Evolutionary conservation across 2,797 vertebrate genomes (phyloP).

Genomic region (Hylomyscus alleni): DNA sequence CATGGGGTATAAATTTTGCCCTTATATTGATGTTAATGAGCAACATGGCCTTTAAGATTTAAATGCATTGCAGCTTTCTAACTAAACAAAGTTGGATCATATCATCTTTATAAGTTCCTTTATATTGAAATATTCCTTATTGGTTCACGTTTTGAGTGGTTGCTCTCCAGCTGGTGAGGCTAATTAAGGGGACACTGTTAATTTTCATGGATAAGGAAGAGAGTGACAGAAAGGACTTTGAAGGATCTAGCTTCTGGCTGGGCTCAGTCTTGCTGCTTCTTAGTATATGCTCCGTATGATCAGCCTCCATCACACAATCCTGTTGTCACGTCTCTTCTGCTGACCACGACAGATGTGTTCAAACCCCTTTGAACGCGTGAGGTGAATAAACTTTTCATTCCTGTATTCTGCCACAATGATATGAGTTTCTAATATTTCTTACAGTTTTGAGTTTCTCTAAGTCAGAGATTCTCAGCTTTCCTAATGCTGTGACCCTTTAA

Average conservation of each 20-base stretch:
- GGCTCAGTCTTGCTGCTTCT: not conserved
- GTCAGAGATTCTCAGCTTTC: not conserved
- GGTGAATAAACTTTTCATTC: too few species aligned
- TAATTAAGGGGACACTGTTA: not conserved
- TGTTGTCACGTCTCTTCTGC: too few species aligned
- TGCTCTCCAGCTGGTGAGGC: not conserved
- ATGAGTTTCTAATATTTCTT: not conserved
- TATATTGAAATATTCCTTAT: not conserved
- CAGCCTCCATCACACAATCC: not conserved
- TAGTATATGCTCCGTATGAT: not conserved
- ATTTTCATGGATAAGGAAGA: not conserved
- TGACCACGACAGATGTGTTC: not conserved
- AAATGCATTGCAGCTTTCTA: not conserved
- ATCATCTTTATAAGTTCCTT: not conserved
- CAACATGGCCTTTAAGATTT: not conserved
- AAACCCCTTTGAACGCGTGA: too few species aligned
- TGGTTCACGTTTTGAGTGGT: not conserved
- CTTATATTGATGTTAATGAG: not conserved
- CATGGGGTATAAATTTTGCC: fast-evolving
- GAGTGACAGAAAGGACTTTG: not conserved
- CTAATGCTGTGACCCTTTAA: not conserved
- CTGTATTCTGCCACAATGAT: not conserved
- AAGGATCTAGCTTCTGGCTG: not conserved
- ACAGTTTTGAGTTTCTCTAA: not conserved
- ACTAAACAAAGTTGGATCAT: not conserved